phyloP scores from a whole-genome alignment of 2,888 invertebrate species.

The Tenthredo scrophulariae region DNA sequence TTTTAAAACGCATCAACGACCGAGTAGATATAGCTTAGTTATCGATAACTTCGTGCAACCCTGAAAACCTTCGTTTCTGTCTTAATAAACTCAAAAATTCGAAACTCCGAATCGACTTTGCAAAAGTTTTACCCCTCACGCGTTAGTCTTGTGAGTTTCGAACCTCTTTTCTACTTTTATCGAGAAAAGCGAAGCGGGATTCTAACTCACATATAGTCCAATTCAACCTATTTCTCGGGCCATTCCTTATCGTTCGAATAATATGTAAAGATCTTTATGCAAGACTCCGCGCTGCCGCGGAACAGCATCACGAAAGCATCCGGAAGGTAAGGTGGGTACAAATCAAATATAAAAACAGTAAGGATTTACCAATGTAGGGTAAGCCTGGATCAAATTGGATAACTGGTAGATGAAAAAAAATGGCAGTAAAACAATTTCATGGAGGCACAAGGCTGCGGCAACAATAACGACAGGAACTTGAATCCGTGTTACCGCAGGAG shows the following conservation, averaged over 20 bases:
- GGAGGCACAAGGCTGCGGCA: not conserved
- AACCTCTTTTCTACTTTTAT: not conserved
- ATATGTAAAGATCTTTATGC: not conserved
- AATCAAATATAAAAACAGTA: not conserved
- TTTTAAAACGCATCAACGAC: not conserved
- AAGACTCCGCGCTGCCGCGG: not conserved
- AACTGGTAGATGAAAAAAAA: not conserved
- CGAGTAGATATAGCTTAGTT: not conserved
- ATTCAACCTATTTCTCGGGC: not conserved
- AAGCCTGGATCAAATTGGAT: conserved; percentile 17
- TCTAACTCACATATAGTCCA: not conserved
- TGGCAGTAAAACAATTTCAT: conserved; percentile 30
- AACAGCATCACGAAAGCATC: not conserved
- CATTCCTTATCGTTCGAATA: not conserved
- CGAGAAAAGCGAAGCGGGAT: not conserved
- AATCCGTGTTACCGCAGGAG: conserved; percentile 26
- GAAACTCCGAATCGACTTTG: not conserved
- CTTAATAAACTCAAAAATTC: not conserved
- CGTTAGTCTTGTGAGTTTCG: not conserved
- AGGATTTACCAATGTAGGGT: conserved; percentile 4
- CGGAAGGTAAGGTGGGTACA: not conserved
- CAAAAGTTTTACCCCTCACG: not conserved
- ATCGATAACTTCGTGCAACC: not conserved
- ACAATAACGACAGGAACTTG: conserved; percentile 25
- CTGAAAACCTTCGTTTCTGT: not conserved